phyloP scores from a whole-genome alignment of 2,797 vertebrate species.

The Pachyuromys duprasi region DNA sequence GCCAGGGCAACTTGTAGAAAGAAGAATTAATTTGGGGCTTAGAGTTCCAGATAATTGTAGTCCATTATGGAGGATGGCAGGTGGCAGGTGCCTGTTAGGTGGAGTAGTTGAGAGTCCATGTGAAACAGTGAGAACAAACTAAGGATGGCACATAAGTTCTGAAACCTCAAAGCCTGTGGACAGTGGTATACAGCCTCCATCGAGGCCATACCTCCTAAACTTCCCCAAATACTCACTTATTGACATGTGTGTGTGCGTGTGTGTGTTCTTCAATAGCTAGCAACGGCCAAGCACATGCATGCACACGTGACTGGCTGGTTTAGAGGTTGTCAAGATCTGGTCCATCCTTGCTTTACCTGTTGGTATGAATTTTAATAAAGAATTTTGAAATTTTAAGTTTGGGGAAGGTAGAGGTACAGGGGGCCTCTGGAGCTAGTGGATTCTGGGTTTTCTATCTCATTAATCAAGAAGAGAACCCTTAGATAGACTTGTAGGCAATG shows the following conservation, averaged over 20 bases:
- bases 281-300: accelerated
- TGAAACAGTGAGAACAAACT: background rate
- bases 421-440: background rate
- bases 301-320: no score
- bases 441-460: background rate
- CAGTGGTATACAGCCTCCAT: background rate
- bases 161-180: background rate
- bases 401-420: no score
- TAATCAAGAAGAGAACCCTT: background rate
- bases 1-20: background rate
- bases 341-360: background rate
- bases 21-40: background rate
- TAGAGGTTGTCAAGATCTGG: accelerated
- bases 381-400: background rate
- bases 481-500: background rate
- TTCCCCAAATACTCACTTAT: background rate
- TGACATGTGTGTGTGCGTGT: no score
- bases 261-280: background rate
- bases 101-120: background rate
- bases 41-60: background rate
- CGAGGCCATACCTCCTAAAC: background rate
- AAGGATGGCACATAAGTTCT: background rate
- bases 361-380: background rate
- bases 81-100: background rate
- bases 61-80: background rate